phyloP scores from a whole-genome alignment of 2,888 invertebrate species.

The Caradrina kadenii region DNA sequence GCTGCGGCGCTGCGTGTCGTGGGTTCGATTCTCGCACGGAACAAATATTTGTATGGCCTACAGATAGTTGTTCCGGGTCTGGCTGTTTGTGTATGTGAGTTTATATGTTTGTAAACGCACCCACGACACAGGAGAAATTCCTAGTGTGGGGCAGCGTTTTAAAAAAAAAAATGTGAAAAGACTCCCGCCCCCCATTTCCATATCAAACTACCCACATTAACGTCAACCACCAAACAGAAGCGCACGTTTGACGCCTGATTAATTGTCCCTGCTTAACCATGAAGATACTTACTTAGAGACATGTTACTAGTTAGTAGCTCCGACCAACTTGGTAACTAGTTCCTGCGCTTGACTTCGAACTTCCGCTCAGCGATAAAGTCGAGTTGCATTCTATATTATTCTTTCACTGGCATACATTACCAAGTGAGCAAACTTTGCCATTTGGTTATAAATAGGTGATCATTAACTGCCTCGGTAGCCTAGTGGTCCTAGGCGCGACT shows the following conservation, averaged over 20 bases:
- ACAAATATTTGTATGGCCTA: too few species aligned
- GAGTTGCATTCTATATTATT: slow-evolving; percentile 50
- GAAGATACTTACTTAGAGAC: slow-evolving; percentile 52
- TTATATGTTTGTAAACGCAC: too few species aligned
- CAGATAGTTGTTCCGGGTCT: too few species aligned
- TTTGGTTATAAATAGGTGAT: background rate
- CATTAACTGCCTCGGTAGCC: too few species aligned
- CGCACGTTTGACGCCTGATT: slow-evolving; percentile 38
- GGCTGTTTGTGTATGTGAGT: too few species aligned
- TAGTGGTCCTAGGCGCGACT: too few species aligned
- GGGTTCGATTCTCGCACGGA: too few species aligned
- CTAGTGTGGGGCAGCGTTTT: too few species aligned
- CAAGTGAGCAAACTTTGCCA: slow-evolving; percentile 14
- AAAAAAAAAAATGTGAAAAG: background rate
- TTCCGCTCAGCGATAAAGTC: slow-evolving; percentile 48
- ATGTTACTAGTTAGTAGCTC: slow-evolving; percentile 47
- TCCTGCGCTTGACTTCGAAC: slow-evolving; percentile 47
- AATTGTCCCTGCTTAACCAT: slow-evolving; percentile 44
- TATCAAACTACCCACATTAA: slow-evolving; percentile 4
- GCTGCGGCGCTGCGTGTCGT: too few species aligned
- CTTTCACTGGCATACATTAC: slow-evolving; percentile 29
- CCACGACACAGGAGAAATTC: too few species aligned
- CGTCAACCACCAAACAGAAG: slow-evolving; percentile 28
- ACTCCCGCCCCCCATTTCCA: background rate
- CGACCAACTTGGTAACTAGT: slow-evolving; percentile 52